phyloP scores from a whole-genome alignment of 2,888 invertebrate genomes.

The Rotaria macrura region DNA sequence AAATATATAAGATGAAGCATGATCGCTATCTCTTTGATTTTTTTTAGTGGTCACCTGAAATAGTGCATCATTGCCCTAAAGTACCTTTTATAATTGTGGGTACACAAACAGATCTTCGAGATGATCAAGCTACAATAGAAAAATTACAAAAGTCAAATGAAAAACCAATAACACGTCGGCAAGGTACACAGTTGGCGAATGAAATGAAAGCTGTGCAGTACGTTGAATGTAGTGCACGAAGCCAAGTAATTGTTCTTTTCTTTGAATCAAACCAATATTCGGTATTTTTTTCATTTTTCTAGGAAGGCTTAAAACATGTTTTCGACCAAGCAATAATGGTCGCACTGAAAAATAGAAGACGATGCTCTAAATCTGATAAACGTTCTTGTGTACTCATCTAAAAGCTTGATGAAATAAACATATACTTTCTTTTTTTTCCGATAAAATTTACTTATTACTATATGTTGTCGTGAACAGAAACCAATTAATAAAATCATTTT shows the following conservation, averaged over 20 bases:
- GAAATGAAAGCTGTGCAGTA: conserved; percentile 97
- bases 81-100: conserved; percentile 90
- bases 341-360: conserved; percentile 65
- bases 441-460: background rate
- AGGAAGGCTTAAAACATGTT: conserved; percentile 93
- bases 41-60: conserved; percentile 82
- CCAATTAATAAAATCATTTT: no score
- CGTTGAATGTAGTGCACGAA: conserved; percentile 94
- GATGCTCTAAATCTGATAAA: conserved; percentile 83
- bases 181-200: conserved; percentile 90
- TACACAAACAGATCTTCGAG: conserved; percentile 92
- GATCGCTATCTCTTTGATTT: no score
- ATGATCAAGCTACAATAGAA: conserved; percentile 70
- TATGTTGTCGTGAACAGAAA: background rate
- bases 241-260: conserved; percentile 58
- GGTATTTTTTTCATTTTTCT: conserved; percentile 35
- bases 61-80: conserved; percentile 97
- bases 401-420: background rate
- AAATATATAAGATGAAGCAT: no score
- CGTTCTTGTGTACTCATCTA: conserved; percentile 36
- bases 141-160: conserved; percentile 97
- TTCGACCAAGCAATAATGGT: conserved; percentile 98
- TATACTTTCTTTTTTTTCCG: background rate
- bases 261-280: no score
- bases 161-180: conserved; percentile 84